These are phyloP conservation scores for Spea bombifrons DNA, from an alignment of 2,113 vertebrate genomes.

Conservation along the genomic window DNA sequence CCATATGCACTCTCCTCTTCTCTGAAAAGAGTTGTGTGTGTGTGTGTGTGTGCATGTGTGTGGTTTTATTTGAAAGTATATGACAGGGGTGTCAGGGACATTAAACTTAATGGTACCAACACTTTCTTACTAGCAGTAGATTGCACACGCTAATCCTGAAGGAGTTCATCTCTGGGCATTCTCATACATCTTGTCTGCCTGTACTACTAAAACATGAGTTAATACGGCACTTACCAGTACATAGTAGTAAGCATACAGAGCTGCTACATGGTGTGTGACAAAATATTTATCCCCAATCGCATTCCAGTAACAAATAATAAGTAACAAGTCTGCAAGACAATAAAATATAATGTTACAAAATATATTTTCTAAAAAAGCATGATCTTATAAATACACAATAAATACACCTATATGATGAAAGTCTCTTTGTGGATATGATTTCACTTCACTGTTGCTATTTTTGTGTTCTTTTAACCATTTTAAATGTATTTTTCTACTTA, in stretches of 20 bases:
- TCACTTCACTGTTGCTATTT: no score
- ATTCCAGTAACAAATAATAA: constrained; percentile 93
- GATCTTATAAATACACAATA: not conserved
- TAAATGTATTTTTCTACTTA: no score
- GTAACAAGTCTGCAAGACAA: constrained; percentile 84
- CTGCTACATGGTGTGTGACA: constrained; percentile 89
- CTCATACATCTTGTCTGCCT: constrained; percentile 66
- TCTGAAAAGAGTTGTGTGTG: no score
- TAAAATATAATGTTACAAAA: constrained; percentile 41
- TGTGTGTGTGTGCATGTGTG: no score
- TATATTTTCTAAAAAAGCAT: not conserved
- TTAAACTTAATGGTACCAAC: not conserved
- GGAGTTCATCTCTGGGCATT: constrained; percentile 65
- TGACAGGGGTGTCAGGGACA: no score
- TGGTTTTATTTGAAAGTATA: no score
- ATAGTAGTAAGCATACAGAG: constrained; percentile 89
- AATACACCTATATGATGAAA: not conserved
- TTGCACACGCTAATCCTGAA: not conserved
- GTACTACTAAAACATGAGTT: constrained; percentile 58
- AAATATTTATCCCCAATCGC: constrained; percentile 95
- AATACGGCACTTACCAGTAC: constrained; percentile 91
- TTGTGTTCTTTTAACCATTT: no score
- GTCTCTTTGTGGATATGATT: no score
- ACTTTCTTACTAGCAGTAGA: not conserved
- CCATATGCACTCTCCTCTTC: no score